Conservation (phyloP, 1,140 invertebrate genomes). For the Solen grandis region DNA sequence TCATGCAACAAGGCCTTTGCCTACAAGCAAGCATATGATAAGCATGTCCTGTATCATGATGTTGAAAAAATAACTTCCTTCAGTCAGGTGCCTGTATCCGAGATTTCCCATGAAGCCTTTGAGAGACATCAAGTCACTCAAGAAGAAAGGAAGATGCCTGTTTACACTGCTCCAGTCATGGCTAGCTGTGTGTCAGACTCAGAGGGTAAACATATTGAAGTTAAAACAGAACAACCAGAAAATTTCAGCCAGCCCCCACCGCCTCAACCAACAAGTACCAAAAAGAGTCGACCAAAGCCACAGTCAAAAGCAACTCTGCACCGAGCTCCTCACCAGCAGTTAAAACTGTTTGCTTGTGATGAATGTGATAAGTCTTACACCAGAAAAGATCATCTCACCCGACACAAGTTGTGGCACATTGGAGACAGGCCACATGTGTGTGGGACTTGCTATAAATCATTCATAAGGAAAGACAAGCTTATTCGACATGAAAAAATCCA, state of each 20-base stretch:
- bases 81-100: background rate
- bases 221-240: background rate
- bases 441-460: slow-evolving; percentile 13
- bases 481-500: slow-evolving; percentile 32
- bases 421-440: slow-evolving; percentile 18
- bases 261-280: too few species aligned
- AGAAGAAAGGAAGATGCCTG: background rate
- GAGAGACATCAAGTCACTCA: background rate
- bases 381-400: slow-evolving; percentile 33
- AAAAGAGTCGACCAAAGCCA: background rate
- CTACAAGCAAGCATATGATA: slow-evolving; percentile 6
- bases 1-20: slow-evolving; percentile 13
- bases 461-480: slow-evolving; percentile 36
- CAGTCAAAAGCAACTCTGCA: background rate
- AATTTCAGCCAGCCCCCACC: too few species aligned
- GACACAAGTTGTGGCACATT: slow-evolving; percentile 30
- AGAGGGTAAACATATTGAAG: background rate
- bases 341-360: slow-evolving; percentile 24
- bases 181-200: background rate
- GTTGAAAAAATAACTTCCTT: background rate
- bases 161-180: background rate
- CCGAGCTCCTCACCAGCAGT: background rate
- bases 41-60: slow-evolving; percentile 14
- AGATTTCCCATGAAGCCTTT: background rate
- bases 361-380: slow-evolving; percentile 32